Evolutionary conservation across 2,113 vertebrate genomes (phyloP), one percentile per base, ranked within the genome.

Genomic region (Clupea harengus): DNA sequence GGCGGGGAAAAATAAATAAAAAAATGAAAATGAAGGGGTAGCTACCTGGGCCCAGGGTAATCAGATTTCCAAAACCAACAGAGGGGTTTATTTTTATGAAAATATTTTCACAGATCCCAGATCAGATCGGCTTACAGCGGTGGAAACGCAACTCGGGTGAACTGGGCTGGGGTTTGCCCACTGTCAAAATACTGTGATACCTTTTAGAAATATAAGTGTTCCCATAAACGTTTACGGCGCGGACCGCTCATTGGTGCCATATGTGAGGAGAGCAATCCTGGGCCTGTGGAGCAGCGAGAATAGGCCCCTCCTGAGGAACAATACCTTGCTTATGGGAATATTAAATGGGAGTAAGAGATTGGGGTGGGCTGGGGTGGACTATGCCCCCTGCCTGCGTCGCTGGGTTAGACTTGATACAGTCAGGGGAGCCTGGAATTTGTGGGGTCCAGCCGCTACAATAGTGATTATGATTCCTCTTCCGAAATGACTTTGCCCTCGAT

Each of bases 361-460:
- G 22, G 18, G 54, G 54, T 57, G 54, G 54, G 54, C 18, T 22
- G 54, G 54, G 54, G 54, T 57, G 54, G 54, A 57, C 18, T 5
- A 5, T 57, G 54, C 54, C 54, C 54, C 54, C 54, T 57, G 54
- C 54, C 54, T 57, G 54, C 6, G 54, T 6, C 5, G 18, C 22
- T 6, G 67, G 25, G 67, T 75, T 32, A 39, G 28, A 15, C 64
- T 28, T 13, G 64, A 17, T 32, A 49, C 80, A 25, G 78, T 57
- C 47, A 83, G 49, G 32, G 67, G 44, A 45, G 67, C 89, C 90
- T 89, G 89, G 91, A 88, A 87, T 54, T 81, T 57, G 46, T 47
- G 81, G 46, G 84, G 87, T 85, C 85, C 87, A 82, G 45, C 13
- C 83, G 81, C 52, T 85, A 93, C 91, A 93, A 91, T 90, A 81